Evolutionary conservation across 2,888 invertebrate species (phyloP), one percentile per base, ranked within the genome.

Genomic region (Corbicula japonica): DNA sequence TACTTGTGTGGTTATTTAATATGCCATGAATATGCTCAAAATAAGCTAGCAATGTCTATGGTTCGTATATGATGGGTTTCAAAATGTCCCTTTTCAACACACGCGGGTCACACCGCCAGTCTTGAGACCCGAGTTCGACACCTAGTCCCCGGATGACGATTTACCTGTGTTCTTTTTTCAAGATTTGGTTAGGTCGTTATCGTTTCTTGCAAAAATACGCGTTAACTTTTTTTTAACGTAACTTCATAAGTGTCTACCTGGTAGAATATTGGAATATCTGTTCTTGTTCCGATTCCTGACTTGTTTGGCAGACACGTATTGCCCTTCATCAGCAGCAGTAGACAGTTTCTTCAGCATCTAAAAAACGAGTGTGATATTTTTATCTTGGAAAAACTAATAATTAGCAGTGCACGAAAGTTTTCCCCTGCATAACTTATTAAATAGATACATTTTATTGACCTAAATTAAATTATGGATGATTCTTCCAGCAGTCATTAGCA

Each of bases 331-430:
- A 12, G 61, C 28, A 2, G 30, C 52, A 18, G 70, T 50, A 52
- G 70, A 71, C 61, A 71, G 26, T 26, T 35, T 35, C 18, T 35
- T 41, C 61, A 71, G 28, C 26, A 38, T 71, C 70, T 71, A 23
- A 23, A 46, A 41, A 34, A 32, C 8, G 10, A 4, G 23, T 15
- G 4, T 6, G 30, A 15, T 60, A 46, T 4, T 10, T 21, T 46
- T 4, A 46, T 5, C 21, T 5, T 12, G 21, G 5, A 21, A 10
- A 6, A 46, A 5, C 4, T 6, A 46, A 18, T n/a, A 4, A 46
- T 21, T 18, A 5, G 46, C n/a, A 5, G 5, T 18, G 5, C 8
- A 46, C 46, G 18, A 18, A 4, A 4, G 21, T n/a, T 46, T 46
- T 46, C 5, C 5, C 21, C 5, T 46, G 46, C n/a, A 18, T 46